Evolutionary conservation across 2,888 invertebrate genomes (phyloP).

Genomic region (Melitaea athalia): DNA sequence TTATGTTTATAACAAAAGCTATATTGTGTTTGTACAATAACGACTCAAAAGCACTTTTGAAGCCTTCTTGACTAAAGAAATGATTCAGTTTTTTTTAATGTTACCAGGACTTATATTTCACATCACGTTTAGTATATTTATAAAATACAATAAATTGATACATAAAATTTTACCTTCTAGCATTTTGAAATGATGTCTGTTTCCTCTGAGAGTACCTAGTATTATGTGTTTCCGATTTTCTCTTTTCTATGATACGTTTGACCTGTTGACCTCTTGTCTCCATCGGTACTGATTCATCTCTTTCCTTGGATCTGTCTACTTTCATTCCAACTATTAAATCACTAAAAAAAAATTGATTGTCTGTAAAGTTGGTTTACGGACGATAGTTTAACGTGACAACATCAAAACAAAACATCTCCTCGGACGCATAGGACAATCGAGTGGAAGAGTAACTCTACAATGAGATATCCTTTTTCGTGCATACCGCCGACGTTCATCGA

Average conservation of each 20-base stretch:
- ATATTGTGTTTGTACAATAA: no score
- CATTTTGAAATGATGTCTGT: constrained; percentile 27
- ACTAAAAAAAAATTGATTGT: constrained; percentile 80
- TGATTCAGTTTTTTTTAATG: background rate
- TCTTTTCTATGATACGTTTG: constrained; percentile 68
- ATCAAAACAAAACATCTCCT: no score
- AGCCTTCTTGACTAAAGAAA: background rate
- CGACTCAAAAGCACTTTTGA: no score
- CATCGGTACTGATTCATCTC: constrained; percentile 49
- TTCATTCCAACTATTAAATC: constrained; percentile 90
- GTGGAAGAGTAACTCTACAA: no score
- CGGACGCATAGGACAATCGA: no score
- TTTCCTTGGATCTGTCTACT: constrained; percentile 83
- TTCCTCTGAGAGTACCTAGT: constrained; percentile 55
- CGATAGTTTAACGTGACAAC: no score
- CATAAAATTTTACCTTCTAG: constrained; percentile 14
- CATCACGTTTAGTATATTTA: background rate
- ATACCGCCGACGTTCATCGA: no score
- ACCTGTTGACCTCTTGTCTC: constrained; percentile 80
- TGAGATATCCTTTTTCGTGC: no score
- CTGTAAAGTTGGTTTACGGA: no score
- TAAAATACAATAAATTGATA: background rate
- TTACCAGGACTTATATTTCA: no score
- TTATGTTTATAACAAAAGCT: no score
- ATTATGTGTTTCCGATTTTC: constrained; percentile 48